phyloP scores from a whole-genome alignment of 2,888 invertebrate genomes.

The Tolmerus cingulatus region DNA sequence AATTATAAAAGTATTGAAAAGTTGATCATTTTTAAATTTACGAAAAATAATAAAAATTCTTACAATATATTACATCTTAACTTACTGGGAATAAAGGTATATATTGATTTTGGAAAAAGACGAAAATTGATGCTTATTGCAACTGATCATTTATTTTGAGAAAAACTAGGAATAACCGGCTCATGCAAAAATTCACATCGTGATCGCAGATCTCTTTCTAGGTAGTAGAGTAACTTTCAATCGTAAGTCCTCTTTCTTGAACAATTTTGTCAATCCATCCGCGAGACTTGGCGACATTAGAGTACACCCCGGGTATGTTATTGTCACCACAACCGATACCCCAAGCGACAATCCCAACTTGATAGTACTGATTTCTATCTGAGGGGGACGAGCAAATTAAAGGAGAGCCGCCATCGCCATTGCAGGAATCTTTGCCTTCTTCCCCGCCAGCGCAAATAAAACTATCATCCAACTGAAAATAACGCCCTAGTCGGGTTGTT shows the following conservation, averaged over 20 bases:
- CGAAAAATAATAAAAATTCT: no score
- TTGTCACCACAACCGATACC: constrained; percentile 77
- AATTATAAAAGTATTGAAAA: no score
- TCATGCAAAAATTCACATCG: neutral
- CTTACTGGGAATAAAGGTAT: neutral
- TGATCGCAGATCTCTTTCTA: neutral
- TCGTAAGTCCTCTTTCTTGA: neutral
- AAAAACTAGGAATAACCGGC: neutral
- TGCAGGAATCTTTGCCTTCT: constrained; percentile 64
- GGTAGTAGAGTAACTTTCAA: neutral
- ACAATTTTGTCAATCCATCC: constrained; percentile 72
- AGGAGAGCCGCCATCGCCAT: constrained; percentile 76
- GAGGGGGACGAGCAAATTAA: constrained; percentile 70
- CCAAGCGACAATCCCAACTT: constrained; percentile 73
- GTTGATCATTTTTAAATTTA: no score
- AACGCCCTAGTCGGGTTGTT: constrained; percentile 71
- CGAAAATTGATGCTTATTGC: neutral
- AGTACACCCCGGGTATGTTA: constrained; percentile 75
- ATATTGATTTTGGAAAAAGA: neutral
- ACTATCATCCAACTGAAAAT: constrained; percentile 70
- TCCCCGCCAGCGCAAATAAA: constrained; percentile 84
- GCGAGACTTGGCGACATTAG: constrained; percentile 70
- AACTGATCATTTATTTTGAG: neutral
- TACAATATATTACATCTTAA: no score
- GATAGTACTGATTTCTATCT: constrained; percentile 52